Evolutionary conservation across 2,113 vertebrate species (phyloP).

Genomic region (Chloroceryle aenea): DNA sequence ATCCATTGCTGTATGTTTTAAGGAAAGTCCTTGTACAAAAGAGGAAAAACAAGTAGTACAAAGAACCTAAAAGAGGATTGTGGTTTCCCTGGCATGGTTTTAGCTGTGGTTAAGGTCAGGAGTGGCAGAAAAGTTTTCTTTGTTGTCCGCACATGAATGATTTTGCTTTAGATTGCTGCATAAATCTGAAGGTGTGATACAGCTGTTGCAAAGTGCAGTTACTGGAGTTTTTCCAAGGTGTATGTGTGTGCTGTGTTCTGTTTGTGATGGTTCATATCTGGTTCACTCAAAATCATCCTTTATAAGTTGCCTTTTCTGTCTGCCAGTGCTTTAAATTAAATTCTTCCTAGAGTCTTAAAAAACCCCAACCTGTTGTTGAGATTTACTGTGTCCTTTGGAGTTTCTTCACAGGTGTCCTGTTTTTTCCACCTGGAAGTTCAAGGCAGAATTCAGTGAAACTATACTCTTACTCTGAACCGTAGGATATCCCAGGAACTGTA

Average conservation of each 20-base stretch:
- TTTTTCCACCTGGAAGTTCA: neutral
- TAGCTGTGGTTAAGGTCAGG: neutral
- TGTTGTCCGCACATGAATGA: neutral
- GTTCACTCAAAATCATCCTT: neutral
- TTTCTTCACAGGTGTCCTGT: neutral
- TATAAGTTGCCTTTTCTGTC: neutral
- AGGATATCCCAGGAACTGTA: neutral
- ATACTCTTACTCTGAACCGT: neutral
- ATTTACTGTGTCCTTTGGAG: neutral
- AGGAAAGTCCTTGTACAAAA: neutral
- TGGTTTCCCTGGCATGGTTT: neutral
- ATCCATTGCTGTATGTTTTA: neutral
- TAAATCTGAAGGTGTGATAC: neutral
- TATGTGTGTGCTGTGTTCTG: neutral
- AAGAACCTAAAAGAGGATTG: neutral
- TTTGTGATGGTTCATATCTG: neutral
- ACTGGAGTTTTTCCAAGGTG: neutral
- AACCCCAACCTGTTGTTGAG: neutral
- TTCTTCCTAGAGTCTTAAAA: neutral
- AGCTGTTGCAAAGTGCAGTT: neutral
- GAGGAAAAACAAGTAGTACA: accelerated
- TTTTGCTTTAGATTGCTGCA: neutral
- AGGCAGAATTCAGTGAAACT: neutral
- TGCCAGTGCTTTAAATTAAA: neutral
- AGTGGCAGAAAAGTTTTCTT: neutral